A percentile compares a stretch with the other conserved stretches of the same genome.
These are phyloP conservation scores for Patagioenas fasciata DNA, from an alignment of 2,113 vertebrate genomes.

Conservation along the genomic window DNA sequence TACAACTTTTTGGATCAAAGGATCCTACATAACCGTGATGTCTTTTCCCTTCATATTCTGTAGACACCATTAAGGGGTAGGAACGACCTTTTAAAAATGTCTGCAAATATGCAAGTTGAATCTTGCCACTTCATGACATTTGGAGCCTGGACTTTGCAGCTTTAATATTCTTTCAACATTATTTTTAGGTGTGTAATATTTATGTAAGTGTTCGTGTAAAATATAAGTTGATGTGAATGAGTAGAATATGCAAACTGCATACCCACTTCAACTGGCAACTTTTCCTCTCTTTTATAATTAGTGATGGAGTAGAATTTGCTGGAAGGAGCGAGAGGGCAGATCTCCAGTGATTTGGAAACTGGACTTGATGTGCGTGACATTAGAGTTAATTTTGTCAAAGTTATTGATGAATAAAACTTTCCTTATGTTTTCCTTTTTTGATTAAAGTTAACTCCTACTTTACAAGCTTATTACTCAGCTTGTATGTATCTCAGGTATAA, in stretches of 20 bases:
- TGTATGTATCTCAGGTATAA: background rate
- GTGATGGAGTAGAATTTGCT: conserved; percentile 43
- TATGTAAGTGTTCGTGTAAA: background rate
- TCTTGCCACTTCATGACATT: background rate
- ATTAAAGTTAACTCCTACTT: conserved; percentile 29
- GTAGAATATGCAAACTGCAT: background rate
- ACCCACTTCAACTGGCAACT: background rate
- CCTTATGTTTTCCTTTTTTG: background rate
- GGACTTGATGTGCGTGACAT: conserved; percentile 14
- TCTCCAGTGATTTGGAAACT: conserved; percentile 49
- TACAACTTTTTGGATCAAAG: background rate
- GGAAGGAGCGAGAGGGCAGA: conserved; percentile 7
- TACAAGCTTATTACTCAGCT: background rate
- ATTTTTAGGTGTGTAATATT: background rate
- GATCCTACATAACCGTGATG: background rate
- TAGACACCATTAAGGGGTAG: background rate
- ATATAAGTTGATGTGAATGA: background rate
- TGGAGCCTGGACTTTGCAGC: background rate
- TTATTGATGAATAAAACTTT: conserved; percentile 48
- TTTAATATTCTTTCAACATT: background rate
- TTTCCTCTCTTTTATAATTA: conserved; percentile 47
- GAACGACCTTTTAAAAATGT: background rate
- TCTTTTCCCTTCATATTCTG: background rate
- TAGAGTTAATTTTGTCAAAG: conserved; percentile 48
- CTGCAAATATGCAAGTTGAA: background rate